These are phyloP conservation scores for Philopotamus ludificatus DNA, from an alignment of 1,140 invertebrate species.

Conservation along the genomic window DNA sequence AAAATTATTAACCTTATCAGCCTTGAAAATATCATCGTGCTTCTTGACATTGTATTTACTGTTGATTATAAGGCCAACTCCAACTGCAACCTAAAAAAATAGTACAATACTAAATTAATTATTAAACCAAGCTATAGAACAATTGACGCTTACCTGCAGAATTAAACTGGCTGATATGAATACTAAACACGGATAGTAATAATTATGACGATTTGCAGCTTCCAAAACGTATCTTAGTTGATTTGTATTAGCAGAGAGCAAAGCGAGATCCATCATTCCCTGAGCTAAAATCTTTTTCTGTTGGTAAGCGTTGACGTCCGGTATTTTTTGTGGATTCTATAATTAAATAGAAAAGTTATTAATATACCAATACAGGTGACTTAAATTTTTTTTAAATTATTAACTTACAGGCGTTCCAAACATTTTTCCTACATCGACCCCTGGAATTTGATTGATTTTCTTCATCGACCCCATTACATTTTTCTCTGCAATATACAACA, in stretches of 20 bases:
- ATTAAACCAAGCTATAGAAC: constrained; percentile 32
- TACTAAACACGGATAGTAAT: constrained; percentile 72
- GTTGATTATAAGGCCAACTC: constrained; percentile 79
- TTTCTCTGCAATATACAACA: no score
- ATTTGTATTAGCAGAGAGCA: constrained; percentile 82
- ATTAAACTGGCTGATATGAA: constrained; percentile 78
- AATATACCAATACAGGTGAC: no score
- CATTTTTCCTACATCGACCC: no score
- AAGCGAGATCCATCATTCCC: constrained; percentile 84
- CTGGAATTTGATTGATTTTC: no score
- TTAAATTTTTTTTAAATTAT: no score
- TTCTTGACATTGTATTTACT: constrained; percentile 77
- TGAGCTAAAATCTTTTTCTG: constrained; percentile 91
- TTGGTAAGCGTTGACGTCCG: constrained; percentile 84
- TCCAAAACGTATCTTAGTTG: constrained; percentile 84
- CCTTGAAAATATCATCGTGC: constrained; percentile 67
- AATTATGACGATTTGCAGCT: constrained; percentile 68
- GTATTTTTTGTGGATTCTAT: no score
- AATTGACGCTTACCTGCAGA: constrained; percentile 76
- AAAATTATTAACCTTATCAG: constrained; percentile 78
- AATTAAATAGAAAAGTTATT: no score
- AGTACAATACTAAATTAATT: not conserved
- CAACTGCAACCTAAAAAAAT: constrained; percentile 67
- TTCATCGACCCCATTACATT: no score
- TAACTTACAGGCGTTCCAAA: no score